These are phyloP conservation scores for Cotesia glomerata DNA, from an alignment of 1,140 invertebrate genomes.

Conservation along the genomic window DNA sequence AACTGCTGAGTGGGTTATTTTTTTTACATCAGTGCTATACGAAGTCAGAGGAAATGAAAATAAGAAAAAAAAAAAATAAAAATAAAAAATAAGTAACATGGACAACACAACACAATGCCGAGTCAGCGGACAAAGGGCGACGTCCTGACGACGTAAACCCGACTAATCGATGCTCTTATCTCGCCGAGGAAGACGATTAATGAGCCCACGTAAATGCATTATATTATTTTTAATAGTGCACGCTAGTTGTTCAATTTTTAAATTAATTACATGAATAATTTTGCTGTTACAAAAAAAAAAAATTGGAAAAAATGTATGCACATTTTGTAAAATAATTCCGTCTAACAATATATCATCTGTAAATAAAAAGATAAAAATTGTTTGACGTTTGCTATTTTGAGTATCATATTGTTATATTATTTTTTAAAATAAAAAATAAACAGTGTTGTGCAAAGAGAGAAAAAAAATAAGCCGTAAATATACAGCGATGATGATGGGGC, in stretches of 20 bases:
- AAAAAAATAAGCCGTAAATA: no score
- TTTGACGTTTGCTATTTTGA: no score
- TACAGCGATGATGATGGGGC: no score
- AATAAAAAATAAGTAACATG: neutral
- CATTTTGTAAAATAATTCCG: no score
- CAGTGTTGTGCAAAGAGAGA: no score
- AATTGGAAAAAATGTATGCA: neutral
- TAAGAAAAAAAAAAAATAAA: neutral
- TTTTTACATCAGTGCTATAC: neutral
- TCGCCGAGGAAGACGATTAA: conserved; percentile 17
- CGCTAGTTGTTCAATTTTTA: conserved; percentile 25
- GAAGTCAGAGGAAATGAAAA: neutral
- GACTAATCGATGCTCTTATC: conserved; percentile 15
- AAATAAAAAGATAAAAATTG: no score
- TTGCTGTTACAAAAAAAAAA: neutral
- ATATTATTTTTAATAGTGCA: neutral
- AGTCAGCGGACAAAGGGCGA: conserved; percentile 16
- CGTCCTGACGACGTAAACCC: conserved; percentile 12
- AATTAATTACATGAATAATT: neutral
- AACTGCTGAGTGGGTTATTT: no score
- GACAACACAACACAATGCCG: neutral
- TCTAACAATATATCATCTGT: no score
- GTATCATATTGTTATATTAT: no score
- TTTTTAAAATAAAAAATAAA: neutral
- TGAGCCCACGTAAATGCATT: conserved; percentile 28